A percentile compares a stretch with the other conserved stretches of the same genome.
These are phyloP conservation scores for Casuarius casuarius DNA, from an alignment of 2,113 vertebrate species.

Conservation along the genomic window DNA sequence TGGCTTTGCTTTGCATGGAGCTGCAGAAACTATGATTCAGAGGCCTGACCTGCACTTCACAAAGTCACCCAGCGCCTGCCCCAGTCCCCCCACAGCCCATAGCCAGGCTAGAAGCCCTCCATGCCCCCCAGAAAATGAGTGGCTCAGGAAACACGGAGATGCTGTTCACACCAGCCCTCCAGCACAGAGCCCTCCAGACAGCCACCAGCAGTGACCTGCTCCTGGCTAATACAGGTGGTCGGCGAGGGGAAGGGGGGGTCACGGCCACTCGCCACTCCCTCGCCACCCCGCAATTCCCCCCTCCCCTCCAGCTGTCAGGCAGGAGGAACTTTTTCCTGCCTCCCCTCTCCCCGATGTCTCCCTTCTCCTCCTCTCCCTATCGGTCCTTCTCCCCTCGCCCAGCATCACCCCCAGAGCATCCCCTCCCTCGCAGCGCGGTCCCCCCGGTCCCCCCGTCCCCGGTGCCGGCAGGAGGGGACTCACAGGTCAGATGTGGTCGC, in stretches of 20 bases:
- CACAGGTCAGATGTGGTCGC: constrained; percentile 87
- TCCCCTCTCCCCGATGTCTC: not conserved
- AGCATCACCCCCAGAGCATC: not conserved
- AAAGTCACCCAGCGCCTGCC: not conserved
- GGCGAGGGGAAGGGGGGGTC: not conserved
- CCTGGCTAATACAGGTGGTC: not conserved
- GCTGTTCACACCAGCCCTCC: not conserved
- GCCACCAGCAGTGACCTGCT: not conserved
- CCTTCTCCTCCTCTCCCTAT: not conserved
- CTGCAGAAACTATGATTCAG: rapidly evolving
- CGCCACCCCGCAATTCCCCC: not conserved
- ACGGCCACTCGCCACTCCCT: not conserved
- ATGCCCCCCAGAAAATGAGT: not conserved
- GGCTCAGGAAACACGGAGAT: not conserved
- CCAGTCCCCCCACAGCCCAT: not conserved
- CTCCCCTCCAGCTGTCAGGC: not conserved
- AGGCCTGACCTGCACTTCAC: constrained; percentile 24
- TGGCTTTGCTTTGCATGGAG: not conserved
- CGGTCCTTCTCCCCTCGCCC: not conserved
- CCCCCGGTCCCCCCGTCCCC: not conserved
- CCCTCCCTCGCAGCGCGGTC: constrained; percentile 43
- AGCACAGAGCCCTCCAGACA: not conserved
- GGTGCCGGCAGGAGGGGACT: constrained; percentile 64
- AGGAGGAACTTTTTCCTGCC: not conserved
- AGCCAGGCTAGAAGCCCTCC: not conserved